Conservation (phyloP, 2,888 invertebrate genomes). For the Ennomos erosarius region DNA sequence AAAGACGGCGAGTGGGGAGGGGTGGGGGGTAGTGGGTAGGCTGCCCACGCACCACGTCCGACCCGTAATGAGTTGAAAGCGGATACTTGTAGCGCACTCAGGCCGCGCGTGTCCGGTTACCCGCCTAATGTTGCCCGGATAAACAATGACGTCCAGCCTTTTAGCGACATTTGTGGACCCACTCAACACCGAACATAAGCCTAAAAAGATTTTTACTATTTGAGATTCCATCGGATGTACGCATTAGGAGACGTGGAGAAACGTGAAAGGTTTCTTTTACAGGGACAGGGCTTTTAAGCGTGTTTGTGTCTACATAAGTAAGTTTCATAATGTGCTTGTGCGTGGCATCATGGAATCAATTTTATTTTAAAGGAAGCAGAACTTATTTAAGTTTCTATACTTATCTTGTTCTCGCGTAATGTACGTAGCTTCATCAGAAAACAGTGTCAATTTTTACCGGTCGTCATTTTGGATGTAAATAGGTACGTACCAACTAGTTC, state of each 20-base stretch:
- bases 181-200: conserved; percentile 83
- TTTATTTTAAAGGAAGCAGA: no score
- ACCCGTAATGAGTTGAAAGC: conserved; percentile 85
- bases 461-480: no score
- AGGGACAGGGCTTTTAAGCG: conserved; percentile 16
- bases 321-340: background rate
- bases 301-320: conserved; percentile 10
- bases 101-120: conserved; percentile 84
- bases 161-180: conserved; percentile 85
- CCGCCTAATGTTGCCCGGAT: conserved; percentile 85
- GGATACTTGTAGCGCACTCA: conserved; percentile 86
- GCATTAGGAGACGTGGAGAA: conserved; percentile 51
- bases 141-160: conserved; percentile 85
- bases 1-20: conserved; percentile 62
- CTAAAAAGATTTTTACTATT: conserved; percentile 84
- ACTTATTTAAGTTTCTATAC: no score
- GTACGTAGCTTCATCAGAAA: no score
- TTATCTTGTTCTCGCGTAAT: no score
- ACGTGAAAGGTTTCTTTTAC: conserved; percentile 38
- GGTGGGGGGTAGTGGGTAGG: conserved; percentile 51
- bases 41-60: conserved; percentile 83
- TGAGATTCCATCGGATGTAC: conserved; percentile 69
- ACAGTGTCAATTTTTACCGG: no score
- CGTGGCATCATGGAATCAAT: no score
- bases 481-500: no score